phyloP scores from a whole-genome alignment of 2,888 invertebrate genomes.

The Tineola bisselliella region DNA sequence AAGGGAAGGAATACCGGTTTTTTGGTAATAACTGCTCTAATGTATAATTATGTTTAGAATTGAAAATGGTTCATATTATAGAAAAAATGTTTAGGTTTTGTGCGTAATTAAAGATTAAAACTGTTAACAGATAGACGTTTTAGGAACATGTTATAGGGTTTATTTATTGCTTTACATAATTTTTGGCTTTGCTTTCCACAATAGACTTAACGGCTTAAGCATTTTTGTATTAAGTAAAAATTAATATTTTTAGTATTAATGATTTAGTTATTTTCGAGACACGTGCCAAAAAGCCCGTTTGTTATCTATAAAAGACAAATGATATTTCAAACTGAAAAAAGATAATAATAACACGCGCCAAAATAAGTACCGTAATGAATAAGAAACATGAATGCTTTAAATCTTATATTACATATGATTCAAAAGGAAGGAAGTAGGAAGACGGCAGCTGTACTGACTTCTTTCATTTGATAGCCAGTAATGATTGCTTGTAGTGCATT shows the following conservation, averaged over 20 bases:
- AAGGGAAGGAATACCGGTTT: conserved; percentile 7
- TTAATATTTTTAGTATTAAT: no score
- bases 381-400: conserved; percentile 46
- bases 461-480: conserved; percentile 43
- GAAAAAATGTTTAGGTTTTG: no score
- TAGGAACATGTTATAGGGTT: no score
- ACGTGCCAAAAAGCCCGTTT: not conserved
- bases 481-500: conserved; percentile 62
- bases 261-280: not conserved
- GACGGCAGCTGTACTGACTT: conserved; percentile 54
- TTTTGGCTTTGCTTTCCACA: no score
- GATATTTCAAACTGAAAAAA: not conserved
- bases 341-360: conserved; percentile 66
- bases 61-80: not conserved
- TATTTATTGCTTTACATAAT: no score
- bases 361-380: conserved; percentile 58
- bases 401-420: conserved; percentile 60
- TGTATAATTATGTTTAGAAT: not conserved
- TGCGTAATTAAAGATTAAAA: no score
- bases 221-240: no score
- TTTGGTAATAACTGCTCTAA: conserved; percentile 3
- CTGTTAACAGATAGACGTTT: no score
- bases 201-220: no score
- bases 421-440: conserved; percentile 61
- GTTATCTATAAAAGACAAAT: not conserved